Evolutionary conservation across 1,140 invertebrate species (phyloP), one percentile per base, ranked within the genome.

Genomic region (Drosophila ohnishii): DNA sequence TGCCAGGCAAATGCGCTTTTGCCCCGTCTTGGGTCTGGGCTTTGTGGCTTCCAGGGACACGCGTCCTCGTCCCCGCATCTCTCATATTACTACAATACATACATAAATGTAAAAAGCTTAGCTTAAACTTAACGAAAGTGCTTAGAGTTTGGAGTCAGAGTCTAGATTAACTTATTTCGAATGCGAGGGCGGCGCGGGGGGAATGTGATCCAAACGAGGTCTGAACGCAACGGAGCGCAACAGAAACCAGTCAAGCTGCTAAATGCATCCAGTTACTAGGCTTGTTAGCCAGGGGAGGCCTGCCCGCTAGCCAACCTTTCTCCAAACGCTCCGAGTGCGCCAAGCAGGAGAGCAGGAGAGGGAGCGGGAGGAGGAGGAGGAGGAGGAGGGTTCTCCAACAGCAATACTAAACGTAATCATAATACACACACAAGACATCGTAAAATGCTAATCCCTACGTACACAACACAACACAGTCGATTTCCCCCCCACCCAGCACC

Each of bases 91-190:
- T 58, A 71, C 55, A 61, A 60, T 34, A 35, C 55, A 39, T 25
- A 63, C 67, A 40, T 77, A 80, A 77, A 50, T 61, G 59, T 75
- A 69, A 76, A 81, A 81, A 78, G 78, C 82, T 85, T 81, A 85
- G 78, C 75, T 86, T 81, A 86, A 81, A 86, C 69, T 71, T 71
- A 71, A 71, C 66, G 53, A 71, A 71, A 71, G 69, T 70, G 39
- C 55, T 63, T 50, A 32, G 48, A 50, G 62, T 47, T 69, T 47
- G 66, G 67, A 59, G 65, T 53, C 50, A 48, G 57, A 65, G 69
- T 59, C 69, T 71, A 71, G 51, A 59, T 58, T 71, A 71, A 39
- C 69, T 71, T 71, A 71, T 71, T 47, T 47, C 53, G 44, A 69
- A 69, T 69, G 65, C 67, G 65, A 71, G 65, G 50, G 64, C 53